A percentile compares a stretch with the other conserved stretches of the same genome.
Conservation (phyloP, 1,140 invertebrate genomes). For the Reticulitermes speratus region DNA sequence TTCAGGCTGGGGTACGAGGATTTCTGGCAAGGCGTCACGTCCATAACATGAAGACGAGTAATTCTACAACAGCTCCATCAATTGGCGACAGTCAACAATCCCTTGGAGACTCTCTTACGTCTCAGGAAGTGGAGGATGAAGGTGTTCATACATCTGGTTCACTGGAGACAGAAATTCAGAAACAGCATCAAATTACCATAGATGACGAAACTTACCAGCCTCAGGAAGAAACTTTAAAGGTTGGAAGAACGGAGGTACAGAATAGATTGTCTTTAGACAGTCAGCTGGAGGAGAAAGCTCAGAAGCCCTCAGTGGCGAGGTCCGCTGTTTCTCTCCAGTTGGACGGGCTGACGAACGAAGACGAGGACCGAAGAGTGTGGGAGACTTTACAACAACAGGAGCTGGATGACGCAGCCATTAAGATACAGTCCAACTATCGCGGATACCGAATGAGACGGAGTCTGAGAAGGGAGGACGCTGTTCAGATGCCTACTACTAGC, state of each 20-base stretch:
- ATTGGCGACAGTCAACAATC: neutral
- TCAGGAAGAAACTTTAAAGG: neutral
- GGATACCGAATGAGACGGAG: constrained; percentile 45
- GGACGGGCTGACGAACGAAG: constrained; percentile 22
- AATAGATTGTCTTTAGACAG: neutral
- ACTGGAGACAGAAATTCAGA: constrained; percentile 28
- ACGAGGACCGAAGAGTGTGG: constrained; percentile 29
- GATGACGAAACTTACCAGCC: neutral
- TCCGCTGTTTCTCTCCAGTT: neutral
- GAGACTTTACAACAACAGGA: constrained; percentile 33
- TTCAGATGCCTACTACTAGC: constrained; percentile 36
- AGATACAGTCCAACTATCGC: constrained; percentile 52
- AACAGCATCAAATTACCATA: neutral
- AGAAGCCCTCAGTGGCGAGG: neutral
- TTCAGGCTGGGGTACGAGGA: constrained; percentile 71
- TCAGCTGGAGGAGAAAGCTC: neutral
- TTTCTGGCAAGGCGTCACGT: constrained; percentile 62
- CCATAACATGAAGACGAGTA: constrained; percentile 33
- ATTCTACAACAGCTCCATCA: constrained; percentile 26
- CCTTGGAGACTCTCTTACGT: neutral
- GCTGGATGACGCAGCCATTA: constrained; percentile 46
- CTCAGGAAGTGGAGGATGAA: constrained; percentile 20
- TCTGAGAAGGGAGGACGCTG: constrained; percentile 40
- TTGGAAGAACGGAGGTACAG: too few species aligned
- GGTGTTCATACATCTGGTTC: constrained; percentile 6